Conservation (phyloP, 2,797 vertebrate species). For the Acrocephalus scirpaceus region DNA sequence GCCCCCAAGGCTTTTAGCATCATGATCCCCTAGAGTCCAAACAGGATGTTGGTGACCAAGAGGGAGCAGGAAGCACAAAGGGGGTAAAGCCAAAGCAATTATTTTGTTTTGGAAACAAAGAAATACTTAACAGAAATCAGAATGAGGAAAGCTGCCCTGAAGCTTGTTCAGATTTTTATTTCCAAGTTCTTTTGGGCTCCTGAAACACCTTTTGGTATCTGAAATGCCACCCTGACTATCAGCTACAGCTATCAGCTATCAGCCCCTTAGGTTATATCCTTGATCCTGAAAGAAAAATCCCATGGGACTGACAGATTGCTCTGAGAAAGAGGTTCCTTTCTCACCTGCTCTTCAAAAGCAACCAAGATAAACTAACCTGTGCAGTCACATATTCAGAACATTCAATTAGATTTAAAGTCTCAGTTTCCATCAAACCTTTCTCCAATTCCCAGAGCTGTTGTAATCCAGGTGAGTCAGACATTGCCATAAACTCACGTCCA, state of each 20-base stretch:
- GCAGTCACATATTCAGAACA: background rate
- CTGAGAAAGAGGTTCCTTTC: background rate
- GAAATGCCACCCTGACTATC: background rate
- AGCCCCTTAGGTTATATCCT: background rate
- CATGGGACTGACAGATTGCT: background rate
- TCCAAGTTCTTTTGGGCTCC: background rate
- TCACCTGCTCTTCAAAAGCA: background rate
- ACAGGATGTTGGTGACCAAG: background rate
- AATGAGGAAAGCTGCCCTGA: background rate
- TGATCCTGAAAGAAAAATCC: background rate
- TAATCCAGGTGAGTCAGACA: background rate
- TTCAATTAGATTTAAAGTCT: background rate
- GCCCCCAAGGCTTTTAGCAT: background rate
- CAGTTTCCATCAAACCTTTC: background rate
- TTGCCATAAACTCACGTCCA: background rate
- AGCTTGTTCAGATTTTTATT: background rate
- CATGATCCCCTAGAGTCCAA: background rate
- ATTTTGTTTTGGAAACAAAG: background rate
- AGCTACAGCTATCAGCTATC: too few species aligned
- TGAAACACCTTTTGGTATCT: background rate
- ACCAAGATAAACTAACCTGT: background rate
- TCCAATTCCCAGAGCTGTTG: background rate
- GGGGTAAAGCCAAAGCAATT: background rate
- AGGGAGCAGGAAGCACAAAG: background rate
- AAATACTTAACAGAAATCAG: background rate